Evolutionary conservation across 2,113 vertebrate species (phyloP), one percentile per base, ranked within the genome.

Genomic region (Pygoscelis adeliae): DNA sequence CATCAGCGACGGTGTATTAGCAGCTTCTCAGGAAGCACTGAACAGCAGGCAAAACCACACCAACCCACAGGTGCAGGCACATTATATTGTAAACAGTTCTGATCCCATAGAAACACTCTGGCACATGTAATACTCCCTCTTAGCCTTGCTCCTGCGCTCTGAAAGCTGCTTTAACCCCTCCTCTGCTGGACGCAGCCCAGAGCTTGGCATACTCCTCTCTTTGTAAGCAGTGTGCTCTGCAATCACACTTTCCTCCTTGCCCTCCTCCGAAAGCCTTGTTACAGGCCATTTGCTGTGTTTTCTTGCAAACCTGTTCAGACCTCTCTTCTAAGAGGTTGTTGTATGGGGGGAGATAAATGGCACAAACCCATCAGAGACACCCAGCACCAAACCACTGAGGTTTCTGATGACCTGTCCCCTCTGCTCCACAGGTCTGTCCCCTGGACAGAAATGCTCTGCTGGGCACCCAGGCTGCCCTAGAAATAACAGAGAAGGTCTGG

Each of bases 61-160:
- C 83, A 72, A 19, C 69, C 47, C 89, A 52, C 94, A 95, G 91
- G 89, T 91, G 92, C 83, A 79, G 67, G 76, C 86, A 76, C 88
- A 56, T 59, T 29, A 49, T n/a, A n/a, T 20, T 82, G 83, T 34
- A 44, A 78, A 47, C 72, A 69, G 66, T 61, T 69, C 91, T 76
- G 72, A 87, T 56, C 95, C 90, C 89, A 26, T 20, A 79, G 91
- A 61, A 92, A 42, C 76, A 29, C 55, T 70, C 47, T 7, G 2
- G 56, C 80, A 61, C 77, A 38, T 5, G 47, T 13, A 67, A 61
- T 9, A 8, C 55, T 82, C 71, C 88, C 83, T 79, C 49, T 65
- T 20, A 52, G 83, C 65, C 84, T 34, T 69, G 81, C 9, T 89
- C 49, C 70, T 72, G 40, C 29, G 0, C 71, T 56, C 63, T 8